phyloP scores from a whole-genome alignment of 2,113 vertebrate genomes.

The Phalacrocorax pelagicus region DNA sequence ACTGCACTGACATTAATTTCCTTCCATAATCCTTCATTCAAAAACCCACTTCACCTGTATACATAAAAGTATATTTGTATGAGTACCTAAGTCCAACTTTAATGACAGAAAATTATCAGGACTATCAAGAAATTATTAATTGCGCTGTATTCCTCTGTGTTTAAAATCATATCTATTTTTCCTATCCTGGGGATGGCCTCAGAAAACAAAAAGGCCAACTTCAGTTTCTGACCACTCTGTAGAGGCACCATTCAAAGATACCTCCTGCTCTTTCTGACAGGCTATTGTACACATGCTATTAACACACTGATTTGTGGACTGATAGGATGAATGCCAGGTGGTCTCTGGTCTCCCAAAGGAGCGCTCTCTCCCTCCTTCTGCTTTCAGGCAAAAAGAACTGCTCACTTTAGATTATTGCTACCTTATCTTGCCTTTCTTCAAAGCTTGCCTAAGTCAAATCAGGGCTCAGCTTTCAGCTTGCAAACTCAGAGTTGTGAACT shows the following conservation, averaged over 20 bases:
- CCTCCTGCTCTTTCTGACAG: background rate
- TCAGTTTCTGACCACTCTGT: background rate
- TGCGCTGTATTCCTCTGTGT: background rate
- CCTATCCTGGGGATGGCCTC: background rate
- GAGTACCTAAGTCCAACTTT: fast-evolving
- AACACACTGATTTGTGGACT: constrained; percentile 14
- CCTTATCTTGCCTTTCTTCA: constrained; percentile 58
- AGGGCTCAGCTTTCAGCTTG: constrained; percentile 59
- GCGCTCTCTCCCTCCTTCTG: background rate
- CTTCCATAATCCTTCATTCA: background rate
- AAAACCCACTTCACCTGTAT: background rate
- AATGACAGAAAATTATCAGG: background rate
- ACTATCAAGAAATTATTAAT: background rate
- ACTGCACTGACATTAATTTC: background rate
- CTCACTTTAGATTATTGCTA: constrained; percentile 50
- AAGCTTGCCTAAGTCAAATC: constrained; percentile 1
- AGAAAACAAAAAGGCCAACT: background rate
- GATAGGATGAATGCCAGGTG: constrained; percentile 15
- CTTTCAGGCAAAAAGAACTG: constrained; percentile 22
- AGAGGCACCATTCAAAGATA: background rate
- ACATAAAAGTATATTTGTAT: background rate
- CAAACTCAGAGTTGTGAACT: constrained; percentile 34
- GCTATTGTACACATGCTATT: constrained; percentile 35
- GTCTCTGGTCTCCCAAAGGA: constrained; percentile 42
- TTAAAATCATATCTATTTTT: background rate